Percentiles rank a stretch among this genome's conserved stretches.
phyloP scores from a whole-genome alignment of 1,140 invertebrate species.

The Anastrepha ludens region DNA sequence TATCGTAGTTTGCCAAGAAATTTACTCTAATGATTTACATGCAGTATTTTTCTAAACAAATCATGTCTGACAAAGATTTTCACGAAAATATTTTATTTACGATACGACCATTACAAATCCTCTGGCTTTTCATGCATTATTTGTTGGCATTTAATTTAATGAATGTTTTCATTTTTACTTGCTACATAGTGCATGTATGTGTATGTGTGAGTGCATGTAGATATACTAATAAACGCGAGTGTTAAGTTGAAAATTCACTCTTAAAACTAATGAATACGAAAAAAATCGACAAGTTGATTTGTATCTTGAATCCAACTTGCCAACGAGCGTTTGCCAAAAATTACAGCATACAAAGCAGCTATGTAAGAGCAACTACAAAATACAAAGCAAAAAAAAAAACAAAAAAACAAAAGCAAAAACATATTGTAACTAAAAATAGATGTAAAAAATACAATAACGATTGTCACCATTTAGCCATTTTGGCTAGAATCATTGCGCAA shows the following conservation, averaged over 20 bases:
- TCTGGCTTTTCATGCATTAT: background rate
- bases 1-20: too few species aligned
- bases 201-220: background rate
- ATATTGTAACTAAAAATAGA: background rate
- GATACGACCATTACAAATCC: background rate
- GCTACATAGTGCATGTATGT: background rate
- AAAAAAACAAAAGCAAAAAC: background rate
- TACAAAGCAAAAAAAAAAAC: background rate
- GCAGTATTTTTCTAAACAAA: too few species aligned
- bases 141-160: background rate
- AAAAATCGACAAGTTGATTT: constrained; percentile 4
- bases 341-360: background rate
- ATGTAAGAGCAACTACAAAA: constrained; percentile 1
- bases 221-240: background rate
- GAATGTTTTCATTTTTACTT: background rate
- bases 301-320: background rate
- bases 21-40: too few species aligned
- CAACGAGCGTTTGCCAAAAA: background rate
- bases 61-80: background rate
- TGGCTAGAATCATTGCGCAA: constrained; percentile 46
- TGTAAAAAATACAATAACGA: constrained; percentile 23
- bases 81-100: constrained; percentile 2
- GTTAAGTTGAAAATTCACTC: background rate
- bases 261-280: constrained; percentile 11
- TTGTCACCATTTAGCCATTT: constrained; percentile 40